phyloP scores from a whole-genome alignment of 2,797 vertebrate genomes.

The Bufotes viridis region DNA sequence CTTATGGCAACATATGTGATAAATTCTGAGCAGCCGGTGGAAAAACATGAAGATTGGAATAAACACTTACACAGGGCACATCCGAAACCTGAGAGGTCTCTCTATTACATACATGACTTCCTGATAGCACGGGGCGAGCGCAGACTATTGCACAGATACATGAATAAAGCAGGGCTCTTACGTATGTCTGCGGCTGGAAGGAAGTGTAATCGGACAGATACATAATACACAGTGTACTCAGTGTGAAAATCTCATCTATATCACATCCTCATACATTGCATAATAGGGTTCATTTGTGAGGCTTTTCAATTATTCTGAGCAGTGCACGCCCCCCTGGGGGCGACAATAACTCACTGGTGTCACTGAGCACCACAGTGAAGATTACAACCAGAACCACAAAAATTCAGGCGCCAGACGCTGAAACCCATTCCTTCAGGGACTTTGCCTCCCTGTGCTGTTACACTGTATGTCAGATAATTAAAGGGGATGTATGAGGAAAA shows the following conservation, averaged over 20 bases:
- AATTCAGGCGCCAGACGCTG: too few species aligned
- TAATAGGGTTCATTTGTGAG: not conserved
- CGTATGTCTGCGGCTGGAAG: slow-evolving; percentile 23
- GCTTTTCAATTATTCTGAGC: not conserved
- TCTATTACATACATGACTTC: slow-evolving; percentile 1
- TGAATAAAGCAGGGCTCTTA: not conserved
- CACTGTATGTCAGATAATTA: too few species aligned
- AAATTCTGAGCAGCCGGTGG: not conserved
- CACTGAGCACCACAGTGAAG: too few species aligned
- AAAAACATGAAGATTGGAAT: slow-evolving; percentile 9
- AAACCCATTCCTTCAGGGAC: too few species aligned
- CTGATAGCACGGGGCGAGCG: not conserved
- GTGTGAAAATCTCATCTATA: not conserved
- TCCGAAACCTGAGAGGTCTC: not conserved
- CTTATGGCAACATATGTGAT: not conserved
- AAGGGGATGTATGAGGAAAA: too few species aligned
- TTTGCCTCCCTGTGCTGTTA: too few species aligned
- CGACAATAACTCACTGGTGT: too few species aligned
- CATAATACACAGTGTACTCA: not conserved
- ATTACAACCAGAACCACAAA: too few species aligned
- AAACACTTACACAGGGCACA: not conserved
- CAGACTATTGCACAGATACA: slow-evolving; percentile 1
- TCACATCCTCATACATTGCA: not conserved
- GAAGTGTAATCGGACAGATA: slow-evolving; percentile 14
- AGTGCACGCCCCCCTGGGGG: too few species aligned